Evolutionary conservation across 1,140 invertebrate genomes (phyloP), one percentile per base, ranked within the genome.

Genomic region (Tachypleus tridentatus): DNA sequence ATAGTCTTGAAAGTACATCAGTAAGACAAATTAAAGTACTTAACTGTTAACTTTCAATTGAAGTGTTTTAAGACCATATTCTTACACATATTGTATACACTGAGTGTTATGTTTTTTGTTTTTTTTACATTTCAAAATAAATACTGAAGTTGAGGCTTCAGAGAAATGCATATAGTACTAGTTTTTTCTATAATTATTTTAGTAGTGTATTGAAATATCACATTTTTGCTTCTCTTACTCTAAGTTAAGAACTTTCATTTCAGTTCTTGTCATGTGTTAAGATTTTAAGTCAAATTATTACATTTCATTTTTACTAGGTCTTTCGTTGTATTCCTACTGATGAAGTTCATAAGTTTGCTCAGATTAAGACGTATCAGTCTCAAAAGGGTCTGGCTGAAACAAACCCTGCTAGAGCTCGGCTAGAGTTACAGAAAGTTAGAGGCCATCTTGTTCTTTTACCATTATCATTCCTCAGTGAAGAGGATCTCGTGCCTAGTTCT

Each of bases 401-500:
- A 0, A 66, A 95, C 74, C 82, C 84, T n/a, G 80, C 81, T 5
- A 72, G 80, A 49, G 89, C 92, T 3, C 80, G 83, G 69, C 79
- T 84, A 74, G 82, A 85, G 76, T 77, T 93, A 54, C 79, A 83
- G 61, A 82, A 85, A 71, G 85, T 95, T 69, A 74, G 88, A 83
- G 93, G 93, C 48, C 82, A 90, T 76, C 75, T 97, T 62, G 93
- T 97, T 0, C 82, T 90, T 65, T 79, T 96, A 70, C 93, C 93
- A 5, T 76, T 94, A 48, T 78, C 89, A 63, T 97, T 97, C 76
- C 82, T 97, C 11, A 83, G 82, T 69, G 84, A 91, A 69, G 90
- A 94, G 79, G 82, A 82, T 60, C 78, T 96, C 47, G 88, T 86
- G 49, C 92, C 92, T 4, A 82, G 83, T 62, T 82, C 84, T 53